Evolutionary conservation across 2,888 invertebrate species (phyloP).

Genomic region (Druceiella hillmani): DNA sequence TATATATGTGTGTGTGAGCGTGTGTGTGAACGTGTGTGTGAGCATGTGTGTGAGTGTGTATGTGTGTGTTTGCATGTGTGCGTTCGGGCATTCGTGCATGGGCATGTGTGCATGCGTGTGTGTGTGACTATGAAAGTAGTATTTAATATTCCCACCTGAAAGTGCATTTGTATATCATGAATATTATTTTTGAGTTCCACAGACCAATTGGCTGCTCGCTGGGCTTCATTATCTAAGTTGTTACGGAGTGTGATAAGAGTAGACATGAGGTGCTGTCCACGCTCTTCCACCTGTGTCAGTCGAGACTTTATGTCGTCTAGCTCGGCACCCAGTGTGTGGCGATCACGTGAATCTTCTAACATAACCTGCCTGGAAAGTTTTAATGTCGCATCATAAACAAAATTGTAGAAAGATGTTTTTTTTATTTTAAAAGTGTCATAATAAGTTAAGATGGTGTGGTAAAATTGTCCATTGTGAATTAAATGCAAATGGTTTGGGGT

Average conservation of each 20-base stretch:
- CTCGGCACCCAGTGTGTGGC: conserved; percentile 39
- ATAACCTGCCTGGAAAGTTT: conserved; percentile 32
- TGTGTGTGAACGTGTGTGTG: too few relatives aligned
- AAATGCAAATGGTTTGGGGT: neutral
- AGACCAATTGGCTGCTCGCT: conserved; percentile 42
- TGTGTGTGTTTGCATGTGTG: too few relatives aligned
- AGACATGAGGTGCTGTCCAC: conserved; percentile 41
- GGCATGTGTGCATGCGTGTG: too few relatives aligned
- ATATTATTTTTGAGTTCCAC: conserved; percentile 52
- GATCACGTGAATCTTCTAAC: conserved; percentile 36
- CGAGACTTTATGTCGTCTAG: conserved; percentile 40
- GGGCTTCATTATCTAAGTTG: conserved; percentile 48
- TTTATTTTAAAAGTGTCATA: neutral
- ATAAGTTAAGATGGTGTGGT: neutral
- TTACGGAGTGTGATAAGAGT: conserved; percentile 42
- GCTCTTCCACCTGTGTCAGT: conserved; percentile 40
- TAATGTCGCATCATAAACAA: neutral
- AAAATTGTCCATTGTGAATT: neutral
- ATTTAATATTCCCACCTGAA: conserved; percentile 36
- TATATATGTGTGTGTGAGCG: too few relatives aligned
- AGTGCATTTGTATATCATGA: conserved; percentile 43
- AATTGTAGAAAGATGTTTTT: neutral
- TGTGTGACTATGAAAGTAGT: too few relatives aligned
- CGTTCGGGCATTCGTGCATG: too few relatives aligned
- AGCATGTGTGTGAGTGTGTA: too few relatives aligned